Base-by-base conservation (phyloP, 2,888 invertebrate species). In the Mantis religiosa region DNA sequence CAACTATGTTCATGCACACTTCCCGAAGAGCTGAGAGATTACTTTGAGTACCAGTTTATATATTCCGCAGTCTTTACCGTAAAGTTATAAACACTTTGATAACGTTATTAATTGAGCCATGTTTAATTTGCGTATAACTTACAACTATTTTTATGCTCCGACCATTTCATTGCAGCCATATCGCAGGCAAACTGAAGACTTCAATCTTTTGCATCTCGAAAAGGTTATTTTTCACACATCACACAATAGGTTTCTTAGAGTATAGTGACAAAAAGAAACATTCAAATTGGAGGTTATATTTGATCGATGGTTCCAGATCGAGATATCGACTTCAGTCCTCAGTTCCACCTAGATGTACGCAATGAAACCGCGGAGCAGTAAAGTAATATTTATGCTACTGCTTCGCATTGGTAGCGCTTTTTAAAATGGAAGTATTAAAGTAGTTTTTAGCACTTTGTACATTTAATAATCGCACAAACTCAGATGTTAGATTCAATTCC, bases 51-150 rank as follows among this genome's bases (percentile, higher is more conserved):
- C 20, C 54, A 71, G 54, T 71, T 71, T 71, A 71, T 71, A 20
- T 71, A 71, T 71, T 4, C 8, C 54, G 54, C 54, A 71, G 54
- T 71, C 54, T 71, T 71, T 71, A 71, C 25, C 54, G 25, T 71
- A 71, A n/a, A 28, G 34, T 81, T 81, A 30, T 28, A 28, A 87
- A 71, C 89, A 89, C 87, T 25, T 71, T 82, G 27, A 88, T 90
- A 90, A 89, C 90, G 88, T 89, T 90, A 89, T 82, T 89, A 89
- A 88, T 89, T 87, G 88, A 90, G 90, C 89, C 88, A 88, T 89
- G 88, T 88, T 84, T 89, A 87, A 54, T 86, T 86, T 87, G 12
- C 54, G 54, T 71, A 4, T 71, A 71, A 71, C 54, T 71, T 71
- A 71, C 54, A 71, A 71, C 54, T 71, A 71, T 71, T 71, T 71